phyloP scores from a whole-genome alignment of 2,113 vertebrate genomes.

The Gopherus flavomarginatus region DNA sequence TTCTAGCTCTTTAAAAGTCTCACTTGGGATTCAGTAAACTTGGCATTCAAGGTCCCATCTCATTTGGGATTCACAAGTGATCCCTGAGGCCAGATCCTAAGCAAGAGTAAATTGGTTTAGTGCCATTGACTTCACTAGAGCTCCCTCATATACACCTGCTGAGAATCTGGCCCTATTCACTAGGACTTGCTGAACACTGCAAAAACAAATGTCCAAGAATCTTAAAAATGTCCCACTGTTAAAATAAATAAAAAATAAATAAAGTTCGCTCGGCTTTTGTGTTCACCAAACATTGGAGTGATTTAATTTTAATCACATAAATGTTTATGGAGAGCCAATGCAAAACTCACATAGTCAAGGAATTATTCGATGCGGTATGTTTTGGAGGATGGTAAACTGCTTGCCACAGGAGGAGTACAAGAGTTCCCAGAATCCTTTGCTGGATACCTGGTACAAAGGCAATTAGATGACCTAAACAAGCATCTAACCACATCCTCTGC shows the following conservation, averaged over 20 bases:
- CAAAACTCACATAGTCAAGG: rapidly evolving
- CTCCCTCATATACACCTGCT: background rate
- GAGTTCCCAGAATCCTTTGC: background rate
- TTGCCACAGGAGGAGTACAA: background rate
- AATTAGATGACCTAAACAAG: background rate
- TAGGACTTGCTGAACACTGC: background rate
- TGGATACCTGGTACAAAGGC: background rate
- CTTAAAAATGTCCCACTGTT: background rate
- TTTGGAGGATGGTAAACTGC: background rate
- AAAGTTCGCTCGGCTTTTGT: background rate
- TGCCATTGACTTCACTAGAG: background rate
- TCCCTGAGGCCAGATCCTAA: background rate
- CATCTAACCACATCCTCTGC: background rate
- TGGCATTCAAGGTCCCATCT: background rate
- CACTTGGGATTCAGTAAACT: rapidly evolving
- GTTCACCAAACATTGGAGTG: rapidly evolving
- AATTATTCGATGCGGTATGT: rapidly evolving
- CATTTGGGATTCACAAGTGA: background rate
- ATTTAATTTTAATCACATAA: background rate
- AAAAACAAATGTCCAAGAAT: constrained; percentile 22
- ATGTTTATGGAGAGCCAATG: background rate
- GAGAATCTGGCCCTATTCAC: background rate
- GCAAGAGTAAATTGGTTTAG: background rate
- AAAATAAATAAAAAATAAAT: background rate
- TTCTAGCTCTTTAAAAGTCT: rapidly evolving